Base-by-base conservation (phyloP, 2,797 vertebrate genomes). In the Galaxias olidus region DNA sequence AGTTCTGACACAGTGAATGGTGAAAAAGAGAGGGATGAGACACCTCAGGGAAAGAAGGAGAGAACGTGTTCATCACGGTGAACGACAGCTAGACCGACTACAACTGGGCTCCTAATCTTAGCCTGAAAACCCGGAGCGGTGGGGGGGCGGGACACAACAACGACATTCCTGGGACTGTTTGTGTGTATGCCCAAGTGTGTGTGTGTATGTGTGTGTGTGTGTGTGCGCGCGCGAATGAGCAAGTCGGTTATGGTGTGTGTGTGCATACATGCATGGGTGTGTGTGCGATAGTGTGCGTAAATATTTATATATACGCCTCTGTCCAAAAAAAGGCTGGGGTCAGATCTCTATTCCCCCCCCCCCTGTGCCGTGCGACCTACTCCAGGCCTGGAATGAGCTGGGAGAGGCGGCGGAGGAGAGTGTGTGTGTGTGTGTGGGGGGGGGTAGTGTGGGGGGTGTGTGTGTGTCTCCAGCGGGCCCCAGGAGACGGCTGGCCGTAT, bases 371-470 rank as follows among this genome's bases (percentile, higher is more conserved):
- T 30, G 30, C 2, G 6, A 30, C 30, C 30, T 30, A 1, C 1
- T 1, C 81, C 71, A 17, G 55, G 71, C 42, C 59, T 66, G 77
- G 82, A 81, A 72, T 71, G 76, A 76, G 71, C 5, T 59, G 19
- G 47, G 71, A 66, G 66, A 63, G 72, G 46, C 61, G 59, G 69
- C 73, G 71, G 71, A 45, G 66, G 58, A 66, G 44, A 76, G 61
- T 56, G 57, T 40, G 62, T 74, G 76, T 82, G 45, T 9, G 44
- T 17, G 43, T 14, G n/a, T 46, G 10, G 44, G n/a, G 45, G 44
- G 59, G 20, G 9, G 9, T 19, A 19, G 15, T 49, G 69, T 66
- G 49, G 76, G 54, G 18, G 54, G 45, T 10, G 45, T 17, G 10
- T 45, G 19, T 46, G 46, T n/a, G 51, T 41, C 44, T 14, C 10